Base-by-base conservation (phyloP, 1,140 invertebrate species). In the Fopius arisanus region DNA sequence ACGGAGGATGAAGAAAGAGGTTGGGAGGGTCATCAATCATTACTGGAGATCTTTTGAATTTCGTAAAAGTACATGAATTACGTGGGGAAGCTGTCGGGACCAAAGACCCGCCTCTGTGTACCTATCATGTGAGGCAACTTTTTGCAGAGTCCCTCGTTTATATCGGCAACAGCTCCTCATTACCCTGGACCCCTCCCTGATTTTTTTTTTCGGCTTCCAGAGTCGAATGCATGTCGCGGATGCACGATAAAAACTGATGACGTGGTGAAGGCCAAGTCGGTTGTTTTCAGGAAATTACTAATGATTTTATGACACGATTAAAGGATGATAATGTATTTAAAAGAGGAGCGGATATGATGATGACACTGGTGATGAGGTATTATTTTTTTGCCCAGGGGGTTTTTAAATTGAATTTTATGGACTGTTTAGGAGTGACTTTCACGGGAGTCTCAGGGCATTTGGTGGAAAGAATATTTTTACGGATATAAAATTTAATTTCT, bases 221-320 rank as follows among this genome's bases (percentile, higher is more conserved):
- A 67, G 7, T 16, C 29, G 21, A 33, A n/a, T 29, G 69, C 29
- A 62, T 26, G 69, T 40, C 31, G 1, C n/a, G 14, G 7, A n/a
- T 37, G 33, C 10, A 59, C 26, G 59, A 19, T 12, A 63, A 63
- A 40, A 43, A 48, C 12, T 33, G 41, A 76, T 68, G 73, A 72
- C 71, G 62, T 73, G 41, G 59, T 43, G 59, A 48, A 31, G 33
- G 29, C 43, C 10, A 16, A 28, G 26, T 28, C 26, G 43, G 43
- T 59, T 19, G 67, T 72, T 72, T 77, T 63, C 78, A 74, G 75
- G 73, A 78, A 80, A 80, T 78, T 76, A 51, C 66, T 78, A 76
- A 78, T 77, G 54, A 78, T 76, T 71, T 78, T 71, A 69, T 26
- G 59, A 29, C 65, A 70, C 59, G 43, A 48, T 59, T 62, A 29